These are phyloP conservation scores for Drepanosiphum platanoidis DNA, from an alignment of 2,888 invertebrate species.

Conservation along the genomic window DNA sequence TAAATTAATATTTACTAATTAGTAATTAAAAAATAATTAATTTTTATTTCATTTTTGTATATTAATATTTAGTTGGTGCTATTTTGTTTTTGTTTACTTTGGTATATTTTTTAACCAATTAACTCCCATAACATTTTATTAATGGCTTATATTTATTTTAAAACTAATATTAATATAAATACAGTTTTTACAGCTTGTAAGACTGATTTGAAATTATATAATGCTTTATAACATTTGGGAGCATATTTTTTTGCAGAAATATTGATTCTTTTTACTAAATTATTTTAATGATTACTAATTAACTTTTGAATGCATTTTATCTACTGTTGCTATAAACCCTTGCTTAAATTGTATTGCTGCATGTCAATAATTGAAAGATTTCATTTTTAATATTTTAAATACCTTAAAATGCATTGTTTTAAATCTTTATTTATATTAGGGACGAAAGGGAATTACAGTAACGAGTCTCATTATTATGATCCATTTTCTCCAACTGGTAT, in stretches of 20 bases:
- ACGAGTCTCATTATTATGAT: conserved; percentile 57
- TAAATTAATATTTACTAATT: no score
- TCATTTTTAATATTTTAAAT: conserved; percentile 5
- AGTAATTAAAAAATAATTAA: no score
- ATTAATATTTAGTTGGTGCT: no score
- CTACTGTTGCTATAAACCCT: not conserved
- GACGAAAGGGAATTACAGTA: conserved; percentile 55
- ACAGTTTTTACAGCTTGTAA: not conserved
- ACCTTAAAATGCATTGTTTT: not conserved
- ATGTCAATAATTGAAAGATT: not conserved
- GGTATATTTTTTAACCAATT: no score
- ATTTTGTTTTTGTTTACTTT: no score
- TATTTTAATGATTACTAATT: not conserved
- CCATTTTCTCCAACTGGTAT: conserved; percentile 50
- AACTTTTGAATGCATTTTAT: not conserved
- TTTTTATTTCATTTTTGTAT: no score
- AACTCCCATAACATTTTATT: no score
- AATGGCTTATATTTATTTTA: not conserved
- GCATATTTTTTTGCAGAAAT: not conserved
- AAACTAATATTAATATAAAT: not conserved
- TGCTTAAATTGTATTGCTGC: not conserved
- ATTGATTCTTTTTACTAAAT: not conserved
- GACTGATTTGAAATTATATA: not conserved
- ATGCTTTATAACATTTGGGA: not conserved
- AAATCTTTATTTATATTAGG: conserved; percentile 35